Evolutionary conservation across 2,797 vertebrate genomes (phyloP).

Genomic region (Helicolenus hilgendorfi): DNA sequence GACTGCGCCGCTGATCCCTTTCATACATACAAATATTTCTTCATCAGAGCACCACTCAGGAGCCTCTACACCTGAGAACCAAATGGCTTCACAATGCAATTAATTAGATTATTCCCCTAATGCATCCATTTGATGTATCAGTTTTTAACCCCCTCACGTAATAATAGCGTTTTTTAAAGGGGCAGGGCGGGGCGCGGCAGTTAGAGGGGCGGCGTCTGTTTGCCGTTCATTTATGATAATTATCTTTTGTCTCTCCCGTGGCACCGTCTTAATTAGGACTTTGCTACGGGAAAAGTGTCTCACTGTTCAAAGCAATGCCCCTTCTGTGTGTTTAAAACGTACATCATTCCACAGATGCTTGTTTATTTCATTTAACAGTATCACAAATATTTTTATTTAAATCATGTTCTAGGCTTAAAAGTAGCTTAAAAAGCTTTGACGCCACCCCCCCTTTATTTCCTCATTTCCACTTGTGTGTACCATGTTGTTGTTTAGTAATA

Average conservation of each 20-base stretch:
- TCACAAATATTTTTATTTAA: background rate
- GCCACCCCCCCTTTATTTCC: background rate
- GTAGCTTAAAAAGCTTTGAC: background rate
- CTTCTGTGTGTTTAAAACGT: background rate
- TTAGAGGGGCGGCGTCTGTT: conserved; percentile 23
- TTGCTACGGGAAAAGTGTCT: background rate
- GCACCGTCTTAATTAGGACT: conserved; percentile 4
- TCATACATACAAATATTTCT: conserved; percentile 46
- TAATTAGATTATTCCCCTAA: conserved; percentile 61
- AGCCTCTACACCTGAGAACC: conserved; percentile 23
- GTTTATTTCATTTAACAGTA: background rate
- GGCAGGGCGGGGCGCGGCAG: background rate
- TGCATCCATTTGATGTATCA: conserved; percentile 51
- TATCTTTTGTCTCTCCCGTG: conserved; percentile 1
- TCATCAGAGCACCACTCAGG: conserved; percentile 49
- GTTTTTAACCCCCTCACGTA: conserved; percentile 16
- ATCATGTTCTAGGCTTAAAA: background rate
- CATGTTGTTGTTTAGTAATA: background rate
- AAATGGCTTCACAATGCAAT: conserved; percentile 47
- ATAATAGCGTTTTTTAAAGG: conserved; percentile 30
- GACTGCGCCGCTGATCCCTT: conserved; percentile 31
- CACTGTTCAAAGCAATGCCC: background rate
- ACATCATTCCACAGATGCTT: background rate
- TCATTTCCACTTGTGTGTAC: background rate
- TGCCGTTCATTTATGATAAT: conserved; percentile 23